phyloP scores from a whole-genome alignment of 2,797 vertebrate genomes.

The Arrhamphus sclerolepis region DNA sequence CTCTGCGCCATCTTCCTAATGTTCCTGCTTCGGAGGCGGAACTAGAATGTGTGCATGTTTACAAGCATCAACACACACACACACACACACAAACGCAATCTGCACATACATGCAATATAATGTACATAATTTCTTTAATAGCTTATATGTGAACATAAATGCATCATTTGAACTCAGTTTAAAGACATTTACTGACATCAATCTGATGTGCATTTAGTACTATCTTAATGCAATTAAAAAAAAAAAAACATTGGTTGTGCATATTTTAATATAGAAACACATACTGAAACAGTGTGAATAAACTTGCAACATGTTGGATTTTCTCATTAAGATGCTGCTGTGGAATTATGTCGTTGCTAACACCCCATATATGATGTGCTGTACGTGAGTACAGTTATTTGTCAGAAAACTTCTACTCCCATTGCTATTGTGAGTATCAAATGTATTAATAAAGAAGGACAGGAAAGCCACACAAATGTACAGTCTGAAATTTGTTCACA shows the following conservation, averaged over 20 bases:
- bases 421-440: not conserved
- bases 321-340: slow-evolving; percentile 47
- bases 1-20: slow-evolving; percentile 87
- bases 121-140: slow-evolving; percentile 24
- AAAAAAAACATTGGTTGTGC: slow-evolving; percentile 11
- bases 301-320: slow-evolving; percentile 28
- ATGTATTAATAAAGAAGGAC: slow-evolving; percentile 22
- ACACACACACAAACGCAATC: not conserved
- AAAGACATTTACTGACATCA: slow-evolving; percentile 21
- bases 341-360: slow-evolving; percentile 45
- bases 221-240: slow-evolving; percentile 48
- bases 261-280: slow-evolving; percentile 14
- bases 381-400: slow-evolving; percentile 21
- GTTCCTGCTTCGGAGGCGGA: slow-evolving; percentile 84
- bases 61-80: slow-evolving; percentile 23
- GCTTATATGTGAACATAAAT: slow-evolving; percentile 44
- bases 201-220: slow-evolving; percentile 60
- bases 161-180: slow-evolving; percentile 40
- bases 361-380: slow-evolving; percentile 3
- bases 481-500: not conserved
- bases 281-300: slow-evolving; percentile 24
- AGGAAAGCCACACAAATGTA: slow-evolving; percentile 9
- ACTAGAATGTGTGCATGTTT: slow-evolving; percentile 68
- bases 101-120: slow-evolving; percentile 15
- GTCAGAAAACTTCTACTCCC: slow-evolving; percentile 9